These are phyloP conservation scores for Dendrophyllia cribrosa DNA, from an alignment of 64 coral and sea anemone species.

Conservation along the genomic window DNA sequence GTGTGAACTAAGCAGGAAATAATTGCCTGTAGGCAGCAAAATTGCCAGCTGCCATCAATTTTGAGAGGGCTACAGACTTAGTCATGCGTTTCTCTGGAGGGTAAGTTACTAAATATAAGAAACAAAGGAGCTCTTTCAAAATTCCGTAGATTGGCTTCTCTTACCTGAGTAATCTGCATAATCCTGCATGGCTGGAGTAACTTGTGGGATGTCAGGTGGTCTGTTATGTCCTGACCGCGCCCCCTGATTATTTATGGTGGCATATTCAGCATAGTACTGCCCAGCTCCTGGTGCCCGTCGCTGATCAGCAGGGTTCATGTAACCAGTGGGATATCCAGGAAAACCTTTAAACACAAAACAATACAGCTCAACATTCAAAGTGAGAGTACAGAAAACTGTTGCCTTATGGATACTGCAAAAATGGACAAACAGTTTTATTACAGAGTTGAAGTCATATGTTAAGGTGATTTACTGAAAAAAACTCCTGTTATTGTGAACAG, in stretches of 20 bases:
- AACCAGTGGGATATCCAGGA: constrained; percentile 50
- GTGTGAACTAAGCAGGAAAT: no score
- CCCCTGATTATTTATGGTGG: constrained; percentile 58
- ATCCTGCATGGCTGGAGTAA: constrained; percentile 44
- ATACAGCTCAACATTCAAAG: not conserved
- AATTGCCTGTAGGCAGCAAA: no score
- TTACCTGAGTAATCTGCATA: constrained; percentile 66
- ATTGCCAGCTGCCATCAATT: no score
- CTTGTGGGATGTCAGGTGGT: constrained; percentile 50
- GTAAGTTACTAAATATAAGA: no score
- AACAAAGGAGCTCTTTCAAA: no score
- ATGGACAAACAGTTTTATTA: no score
- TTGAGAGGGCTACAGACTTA: no score
- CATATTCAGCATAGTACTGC: constrained; percentile 80
- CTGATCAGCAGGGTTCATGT: constrained; percentile 59
- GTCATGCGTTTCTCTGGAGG: no score
- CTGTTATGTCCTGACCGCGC: constrained; percentile 57
- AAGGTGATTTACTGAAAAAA: no score
- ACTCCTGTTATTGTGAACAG: no score
- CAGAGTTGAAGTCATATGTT: no score
- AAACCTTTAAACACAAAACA: constrained; percentile 22
- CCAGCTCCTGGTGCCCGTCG: constrained; percentile 30
- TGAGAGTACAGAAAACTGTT: not conserved
- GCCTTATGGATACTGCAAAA: no score
- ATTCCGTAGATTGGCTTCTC: not conserved